A percentile compares a stretch with the other conserved stretches of the same genome.
Evolutionary conservation across 2,113 vertebrate species (phyloP).

Genomic region (Ondatra zibethicus): DNA sequence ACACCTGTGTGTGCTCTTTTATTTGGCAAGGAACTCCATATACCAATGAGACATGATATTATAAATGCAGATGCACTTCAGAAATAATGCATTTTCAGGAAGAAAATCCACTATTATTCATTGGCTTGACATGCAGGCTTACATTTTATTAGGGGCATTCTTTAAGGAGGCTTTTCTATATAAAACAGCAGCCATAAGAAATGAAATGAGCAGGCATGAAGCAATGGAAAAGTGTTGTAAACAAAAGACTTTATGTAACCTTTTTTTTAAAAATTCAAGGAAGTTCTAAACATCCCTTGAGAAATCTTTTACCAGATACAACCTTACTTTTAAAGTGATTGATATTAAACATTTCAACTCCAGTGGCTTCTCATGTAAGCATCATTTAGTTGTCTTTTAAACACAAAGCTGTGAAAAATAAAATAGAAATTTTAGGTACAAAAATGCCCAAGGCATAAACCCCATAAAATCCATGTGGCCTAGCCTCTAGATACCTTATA

Average conservation of each 20-base stretch:
- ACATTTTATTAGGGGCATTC: constrained; percentile 34
- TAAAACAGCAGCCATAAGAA: background rate
- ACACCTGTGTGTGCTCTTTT: background rate
- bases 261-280: background rate
- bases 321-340: constrained; percentile 28
- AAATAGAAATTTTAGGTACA: constrained; percentile 39
- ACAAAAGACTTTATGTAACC: background rate
- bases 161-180: constrained; percentile 8
- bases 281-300: constrained; percentile 19
- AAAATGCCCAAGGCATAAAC: constrained; percentile 12
- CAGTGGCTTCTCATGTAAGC: constrained; percentile 18
- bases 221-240: background rate
- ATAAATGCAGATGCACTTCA: background rate
- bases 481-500: background rate
- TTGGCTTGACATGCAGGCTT: background rate
- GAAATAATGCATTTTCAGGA: constrained; percentile 15
- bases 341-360: constrained; percentile 48
- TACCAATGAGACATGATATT: constrained; percentile 2
- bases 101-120: constrained; percentile 12
- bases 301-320: background rate
- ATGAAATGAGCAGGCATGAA: background rate
- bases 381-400: background rate
- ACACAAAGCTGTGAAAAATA: constrained; percentile 45
- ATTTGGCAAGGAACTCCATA: background rate
- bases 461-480: background rate